Evolutionary conservation across 2,888 invertebrate genomes (phyloP), one percentile per base, ranked within the genome.

Genomic region (Alloplasta piceator): DNA sequence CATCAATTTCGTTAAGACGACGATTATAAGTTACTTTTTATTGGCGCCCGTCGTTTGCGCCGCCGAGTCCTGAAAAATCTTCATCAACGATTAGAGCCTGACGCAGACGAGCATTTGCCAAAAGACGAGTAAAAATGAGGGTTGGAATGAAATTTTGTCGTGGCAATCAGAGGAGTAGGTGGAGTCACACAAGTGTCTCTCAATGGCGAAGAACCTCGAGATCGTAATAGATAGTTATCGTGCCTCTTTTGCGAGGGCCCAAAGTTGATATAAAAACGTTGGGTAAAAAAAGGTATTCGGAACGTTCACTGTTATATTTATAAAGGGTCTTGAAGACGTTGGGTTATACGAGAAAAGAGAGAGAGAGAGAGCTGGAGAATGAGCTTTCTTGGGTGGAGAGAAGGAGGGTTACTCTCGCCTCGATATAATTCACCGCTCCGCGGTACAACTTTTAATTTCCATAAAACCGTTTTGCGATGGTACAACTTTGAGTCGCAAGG

Each of bases 401-500:
- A 38, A 46, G 46, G 66, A 50, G 58, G 39, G n/a, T 7, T n/a
- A 41, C 26, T 41, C 41, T 46, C 61, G 67, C 72, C 66, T 41
- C 75, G 67, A 79, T 86, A 87, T 88, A 88, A 88, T 86, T 89
- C 86, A 86, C 79, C 78, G 79, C 39, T 39, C 48, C 56, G 50
- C 61, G 80, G 82, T 82, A 86, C 84, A 88, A 89, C 86, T 87
- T 89, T 89, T 90, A 89, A 89, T 90, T 90, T 89, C 86, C 90
- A 90, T 88, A 88, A 87, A 87, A 86, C 85, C 84, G 84, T 86
- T 85, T 86, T 75, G 66, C 78, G 78, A 82, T 70, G 82, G 81
- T 85, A 82, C 79, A 83, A 82, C 84, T 84, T 85, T 50, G 79
- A 82, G 58, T 75, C 77, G n/a, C 63, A 39, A 43, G 48, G 50